Evolutionary conservation across 2,113 vertebrate genomes (phyloP), one percentile per base, ranked within the genome.

Genomic region (Chloebia gouldiae): DNA sequence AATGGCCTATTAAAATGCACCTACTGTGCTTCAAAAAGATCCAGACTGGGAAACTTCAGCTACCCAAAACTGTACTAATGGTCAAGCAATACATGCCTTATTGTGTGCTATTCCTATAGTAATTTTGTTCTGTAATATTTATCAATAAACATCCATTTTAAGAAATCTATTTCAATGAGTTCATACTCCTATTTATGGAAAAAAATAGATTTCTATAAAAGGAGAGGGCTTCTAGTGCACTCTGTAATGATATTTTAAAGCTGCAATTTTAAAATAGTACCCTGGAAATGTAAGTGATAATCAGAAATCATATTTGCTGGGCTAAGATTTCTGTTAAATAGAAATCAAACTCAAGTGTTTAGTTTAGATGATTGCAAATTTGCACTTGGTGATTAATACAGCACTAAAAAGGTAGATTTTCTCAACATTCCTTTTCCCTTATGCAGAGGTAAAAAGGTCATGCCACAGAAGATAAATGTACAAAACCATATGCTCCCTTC

Each of bases 401-500:
- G 45, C 3, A 9, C 71, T 88, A 42, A 76, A 79, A 90, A 82
- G 59, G 35, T 44, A 54, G 40, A 53, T 72, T 89, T 90, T 90
- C 86, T 92, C 59, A 81, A 44, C 12, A 18, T 56, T 88, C 42
- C 10, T 20, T 68, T 90, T 79, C 70, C 66, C 56, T 85, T 91
- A 87, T 8, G 27, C 31, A 72, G 39, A 77, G 50, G 64, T 72
- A 84, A 92, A 89, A 92, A 92, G 82, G 90, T 90, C 79, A 76
- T 63, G 71, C 61, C 81, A 85, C 51, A 66, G 72, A 95, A 91
- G 68, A 86, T 35, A 92, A 72, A 92, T 78, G 76, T 44, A 76
- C 7, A 14, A 86, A 96, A 84, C 77, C 73, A 44, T 94, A 93
- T 94, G 95, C 64, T 95, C 51, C 50, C 65, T 93, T 91, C 84